A percentile compares a stretch with the other conserved stretches of the same genome.
These are phyloP conservation scores for Rhamnusium bicolor DNA, from an alignment of 2,888 invertebrate genomes.

Conservation along the genomic window DNA sequence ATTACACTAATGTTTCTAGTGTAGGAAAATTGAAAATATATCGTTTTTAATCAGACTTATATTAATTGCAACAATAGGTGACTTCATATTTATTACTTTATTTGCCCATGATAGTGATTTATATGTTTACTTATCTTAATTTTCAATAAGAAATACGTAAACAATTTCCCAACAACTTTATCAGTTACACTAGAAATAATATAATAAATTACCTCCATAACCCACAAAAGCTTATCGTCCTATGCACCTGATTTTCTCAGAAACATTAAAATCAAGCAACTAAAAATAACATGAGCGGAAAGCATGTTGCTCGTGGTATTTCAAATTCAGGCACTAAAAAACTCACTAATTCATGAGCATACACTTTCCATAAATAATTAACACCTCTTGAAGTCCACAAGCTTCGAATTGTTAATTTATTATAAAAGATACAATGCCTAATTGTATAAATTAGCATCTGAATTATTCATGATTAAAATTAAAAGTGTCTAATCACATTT, in stretches of 20 bases:
- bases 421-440: conserved; percentile 4
- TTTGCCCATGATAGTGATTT: neutral
- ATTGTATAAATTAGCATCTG: conserved; percentile 13
- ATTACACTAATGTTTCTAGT: too few species aligned
- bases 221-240: neutral
- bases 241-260: neutral
- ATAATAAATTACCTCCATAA: neutral
- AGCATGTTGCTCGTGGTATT: conserved; percentile 9
- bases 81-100: neutral
- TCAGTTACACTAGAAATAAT: neutral
- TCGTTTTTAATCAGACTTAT: neutral
- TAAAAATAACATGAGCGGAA: neutral
- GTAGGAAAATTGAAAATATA: neutral
- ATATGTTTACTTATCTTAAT: neutral
- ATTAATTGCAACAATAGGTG: neutral
- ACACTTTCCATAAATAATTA: conserved; percentile 32
- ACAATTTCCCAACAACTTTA: neutral
- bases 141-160: neutral
- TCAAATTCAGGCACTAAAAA: conserved; percentile 14
- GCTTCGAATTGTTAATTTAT: conserved; percentile 20
- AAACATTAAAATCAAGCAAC: neutral
- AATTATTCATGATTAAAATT: conserved; percentile 20
- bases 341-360: conserved; percentile 22
- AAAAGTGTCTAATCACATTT: neutral
- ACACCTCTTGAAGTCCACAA: conserved; percentile 9